phyloP scores from a whole-genome alignment of 2,888 invertebrate genomes.

The Philhelius pedissequus region DNA sequence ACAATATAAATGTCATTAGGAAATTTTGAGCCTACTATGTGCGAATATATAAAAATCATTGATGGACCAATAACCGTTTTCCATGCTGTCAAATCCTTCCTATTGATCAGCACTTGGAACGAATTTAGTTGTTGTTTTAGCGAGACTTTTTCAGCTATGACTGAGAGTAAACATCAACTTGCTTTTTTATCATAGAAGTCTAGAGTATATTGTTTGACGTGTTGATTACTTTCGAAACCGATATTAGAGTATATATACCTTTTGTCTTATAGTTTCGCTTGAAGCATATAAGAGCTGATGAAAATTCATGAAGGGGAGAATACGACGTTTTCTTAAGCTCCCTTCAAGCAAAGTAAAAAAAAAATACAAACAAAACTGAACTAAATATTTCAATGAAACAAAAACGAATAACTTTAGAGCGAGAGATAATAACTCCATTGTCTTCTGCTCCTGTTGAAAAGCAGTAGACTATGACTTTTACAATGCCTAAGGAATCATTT shows the following conservation, averaged over 20 bases:
- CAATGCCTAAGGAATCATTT: constrained; percentile 46
- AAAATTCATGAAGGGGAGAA: background rate
- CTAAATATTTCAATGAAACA: background rate
- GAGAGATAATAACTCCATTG: constrained; percentile 41
- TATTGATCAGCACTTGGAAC: too few relatives aligned
- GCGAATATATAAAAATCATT: too few relatives aligned
- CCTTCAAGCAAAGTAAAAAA: background rate
- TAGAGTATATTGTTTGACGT: background rate
- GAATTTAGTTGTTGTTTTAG: too few relatives aligned
- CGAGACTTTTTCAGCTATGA: too few relatives aligned
- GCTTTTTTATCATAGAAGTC: background rate
- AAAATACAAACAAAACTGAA: background rate
- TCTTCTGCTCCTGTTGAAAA: constrained; percentile 30
- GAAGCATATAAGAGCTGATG: background rate
- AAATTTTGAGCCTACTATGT: too few relatives aligned
- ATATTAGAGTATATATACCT: background rate
- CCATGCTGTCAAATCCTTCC: too few relatives aligned
- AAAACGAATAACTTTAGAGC: background rate
- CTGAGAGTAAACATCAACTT: too few relatives aligned
- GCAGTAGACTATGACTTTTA: constrained; percentile 34
- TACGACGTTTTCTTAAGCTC: background rate
- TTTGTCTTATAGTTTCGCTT: background rate
- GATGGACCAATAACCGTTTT: too few relatives aligned
- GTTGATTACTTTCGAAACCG: background rate
- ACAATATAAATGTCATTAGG: too few relatives aligned